Evolutionary conservation across 2,797 vertebrate genomes (phyloP).

Genomic region (Cynopterus sphinx): DNA sequence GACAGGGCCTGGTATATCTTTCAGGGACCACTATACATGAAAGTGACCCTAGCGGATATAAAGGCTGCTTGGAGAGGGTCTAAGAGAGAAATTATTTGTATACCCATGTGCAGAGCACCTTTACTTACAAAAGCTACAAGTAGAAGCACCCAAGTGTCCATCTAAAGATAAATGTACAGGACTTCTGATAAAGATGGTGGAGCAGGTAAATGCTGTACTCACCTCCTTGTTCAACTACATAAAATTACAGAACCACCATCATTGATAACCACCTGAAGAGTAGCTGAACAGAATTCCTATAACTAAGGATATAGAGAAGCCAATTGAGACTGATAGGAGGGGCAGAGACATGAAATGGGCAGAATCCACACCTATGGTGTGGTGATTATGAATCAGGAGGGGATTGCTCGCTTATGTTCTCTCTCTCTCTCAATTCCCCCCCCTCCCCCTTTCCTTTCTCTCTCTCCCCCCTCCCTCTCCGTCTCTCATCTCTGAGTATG

Average conservation of each 20-base stretch:
- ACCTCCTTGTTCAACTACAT: background rate
- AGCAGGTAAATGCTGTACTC: background rate
- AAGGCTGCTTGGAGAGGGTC: background rate
- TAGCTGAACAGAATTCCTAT: background rate
- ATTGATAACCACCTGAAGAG: background rate
- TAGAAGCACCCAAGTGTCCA: background rate
- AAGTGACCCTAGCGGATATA: background rate
- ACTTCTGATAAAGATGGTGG: background rate
- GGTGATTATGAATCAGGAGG: background rate
- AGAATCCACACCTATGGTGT: background rate
- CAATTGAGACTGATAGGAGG: background rate
- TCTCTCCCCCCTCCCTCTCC: background rate
- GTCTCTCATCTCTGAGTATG: background rate
- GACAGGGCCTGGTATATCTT: background rate
- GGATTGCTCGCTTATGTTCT: no score
- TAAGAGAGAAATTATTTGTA: background rate
- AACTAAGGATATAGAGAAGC: background rate
- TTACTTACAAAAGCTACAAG: background rate
- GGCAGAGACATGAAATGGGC: background rate
- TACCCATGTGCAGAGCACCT: background rate
- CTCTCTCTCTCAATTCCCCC: no score
- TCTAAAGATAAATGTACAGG: background rate
- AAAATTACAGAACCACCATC: background rate
- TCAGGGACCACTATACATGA: background rate
- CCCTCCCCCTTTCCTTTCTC: no score